A percentile compares a stretch with the other conserved stretches of the same genome.
Evolutionary conservation across 2,113 vertebrate species (phyloP).

Genomic region (Cichladusa arquata): DNA sequence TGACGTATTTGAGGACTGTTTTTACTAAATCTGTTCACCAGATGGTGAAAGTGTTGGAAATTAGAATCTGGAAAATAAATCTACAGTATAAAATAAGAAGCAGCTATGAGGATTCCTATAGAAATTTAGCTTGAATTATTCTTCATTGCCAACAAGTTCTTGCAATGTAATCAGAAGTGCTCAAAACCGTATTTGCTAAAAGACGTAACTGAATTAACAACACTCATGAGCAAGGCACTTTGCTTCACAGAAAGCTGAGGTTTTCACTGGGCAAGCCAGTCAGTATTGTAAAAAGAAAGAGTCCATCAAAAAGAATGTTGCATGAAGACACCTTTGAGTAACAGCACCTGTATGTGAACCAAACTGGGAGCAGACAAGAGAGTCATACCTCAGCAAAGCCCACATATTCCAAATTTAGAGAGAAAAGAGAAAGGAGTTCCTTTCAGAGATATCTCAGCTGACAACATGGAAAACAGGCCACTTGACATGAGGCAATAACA

Average conservation of each 20-base stretch:
- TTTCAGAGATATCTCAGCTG: background rate
- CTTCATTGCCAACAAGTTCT: background rate
- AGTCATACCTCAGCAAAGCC: background rate
- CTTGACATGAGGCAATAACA: background rate
- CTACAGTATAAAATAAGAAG: background rate
- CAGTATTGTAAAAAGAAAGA: background rate
- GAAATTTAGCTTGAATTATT: background rate
- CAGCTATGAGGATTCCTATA: background rate
- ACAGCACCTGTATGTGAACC: background rate
- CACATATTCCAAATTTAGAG: background rate
- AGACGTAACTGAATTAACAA: background rate
- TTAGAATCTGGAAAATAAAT: background rate
- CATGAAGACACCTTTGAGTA: background rate
- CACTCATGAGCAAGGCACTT: background rate
- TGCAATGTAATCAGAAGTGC: background rate
- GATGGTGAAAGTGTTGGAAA: background rate
- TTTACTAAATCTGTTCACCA: background rate
- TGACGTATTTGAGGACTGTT: background rate
- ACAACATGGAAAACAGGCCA: background rate
- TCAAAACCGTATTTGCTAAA: background rate
- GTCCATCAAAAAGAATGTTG: background rate
- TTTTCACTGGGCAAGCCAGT: background rate
- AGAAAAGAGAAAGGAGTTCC: background rate
- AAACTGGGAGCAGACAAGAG: background rate
- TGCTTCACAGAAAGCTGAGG: background rate